Conservation (phyloP, 2,113 vertebrate genomes). For the Malurus elegans region DNA sequence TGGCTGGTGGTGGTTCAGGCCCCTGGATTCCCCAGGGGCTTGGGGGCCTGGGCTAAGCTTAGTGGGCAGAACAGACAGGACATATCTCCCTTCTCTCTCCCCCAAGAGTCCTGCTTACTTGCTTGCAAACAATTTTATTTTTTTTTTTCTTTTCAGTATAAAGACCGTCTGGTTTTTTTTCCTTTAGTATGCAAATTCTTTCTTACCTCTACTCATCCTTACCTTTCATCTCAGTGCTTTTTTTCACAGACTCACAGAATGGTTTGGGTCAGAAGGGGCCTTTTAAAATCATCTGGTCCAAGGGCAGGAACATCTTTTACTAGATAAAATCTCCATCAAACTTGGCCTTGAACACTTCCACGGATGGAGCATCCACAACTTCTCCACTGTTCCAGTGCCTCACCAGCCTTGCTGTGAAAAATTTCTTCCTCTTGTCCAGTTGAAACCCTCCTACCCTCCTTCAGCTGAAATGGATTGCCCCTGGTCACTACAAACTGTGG, state of each 20-base stretch:
- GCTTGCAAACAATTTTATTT: not conserved
- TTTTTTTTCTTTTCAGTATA: not conserved
- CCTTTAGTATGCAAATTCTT: not conserved
- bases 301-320: not conserved
- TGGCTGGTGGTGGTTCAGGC: too few species aligned
- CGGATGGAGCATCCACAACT: accelerated
- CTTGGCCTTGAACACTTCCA: not conserved
- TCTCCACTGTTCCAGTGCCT: not conserved
- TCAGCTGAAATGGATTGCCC: not conserved
- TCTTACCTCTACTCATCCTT: not conserved
- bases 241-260: not conserved
- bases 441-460: not conserved
- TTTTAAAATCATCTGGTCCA: not conserved
- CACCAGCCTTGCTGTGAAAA: not conserved
- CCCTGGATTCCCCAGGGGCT: not conserved
- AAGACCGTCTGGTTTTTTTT: not conserved
- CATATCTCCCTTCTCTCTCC: not conserved
- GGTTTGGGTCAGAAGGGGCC: not conserved
- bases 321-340: not conserved
- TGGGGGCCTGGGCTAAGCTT: not conserved
- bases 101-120: not conserved
- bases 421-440: not conserved
- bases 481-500: not conserved
- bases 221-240: not conserved
- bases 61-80: not conserved